Percentiles rank a stretch among this genome's conserved stretches.
phyloP scores from a whole-genome alignment of 2,113 vertebrate genomes.

The Onychostoma macrolepis region DNA sequence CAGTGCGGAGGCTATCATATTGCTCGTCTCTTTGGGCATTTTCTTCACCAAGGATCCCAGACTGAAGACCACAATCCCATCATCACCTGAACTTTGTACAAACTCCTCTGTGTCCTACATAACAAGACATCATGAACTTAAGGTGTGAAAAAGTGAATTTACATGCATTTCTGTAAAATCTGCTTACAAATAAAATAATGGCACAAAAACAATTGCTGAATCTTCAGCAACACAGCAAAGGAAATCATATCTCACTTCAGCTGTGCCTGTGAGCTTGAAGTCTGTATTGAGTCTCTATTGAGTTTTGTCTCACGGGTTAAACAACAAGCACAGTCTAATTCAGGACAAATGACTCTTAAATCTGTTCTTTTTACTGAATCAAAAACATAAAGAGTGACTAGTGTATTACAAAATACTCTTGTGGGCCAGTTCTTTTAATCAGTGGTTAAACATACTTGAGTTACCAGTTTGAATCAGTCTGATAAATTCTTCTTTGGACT shows the following conservation, averaged over 20 bases:
- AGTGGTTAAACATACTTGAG: too few species aligned
- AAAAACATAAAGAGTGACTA: too few species aligned
- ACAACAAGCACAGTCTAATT: background rate
- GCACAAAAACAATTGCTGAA: background rate
- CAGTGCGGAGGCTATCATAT: constrained; percentile 84
- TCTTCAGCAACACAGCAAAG: too few species aligned
- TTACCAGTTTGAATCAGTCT: too few species aligned
- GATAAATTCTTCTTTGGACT: background rate
- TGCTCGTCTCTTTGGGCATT: constrained; percentile 79
- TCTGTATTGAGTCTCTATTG: too few species aligned
- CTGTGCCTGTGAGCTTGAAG: too few species aligned
- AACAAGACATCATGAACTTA: background rate
- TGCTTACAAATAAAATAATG: background rate
- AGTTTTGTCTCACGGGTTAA: too few species aligned
- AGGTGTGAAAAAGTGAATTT: background rate
- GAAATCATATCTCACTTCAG: too few species aligned
- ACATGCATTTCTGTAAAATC: background rate
- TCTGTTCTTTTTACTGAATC: background rate
- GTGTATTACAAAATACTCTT: too few species aligned
- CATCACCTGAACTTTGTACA: constrained; percentile 85
- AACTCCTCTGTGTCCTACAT: constrained; percentile 87
- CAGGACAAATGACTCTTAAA: background rate
- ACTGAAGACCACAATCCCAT: constrained; percentile 84
- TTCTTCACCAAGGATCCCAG: constrained; percentile 85
- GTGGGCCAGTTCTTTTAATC: too few species aligned